Conservation (phyloP, 1,140 invertebrate genomes). For the Drosophila elegans region DNA sequence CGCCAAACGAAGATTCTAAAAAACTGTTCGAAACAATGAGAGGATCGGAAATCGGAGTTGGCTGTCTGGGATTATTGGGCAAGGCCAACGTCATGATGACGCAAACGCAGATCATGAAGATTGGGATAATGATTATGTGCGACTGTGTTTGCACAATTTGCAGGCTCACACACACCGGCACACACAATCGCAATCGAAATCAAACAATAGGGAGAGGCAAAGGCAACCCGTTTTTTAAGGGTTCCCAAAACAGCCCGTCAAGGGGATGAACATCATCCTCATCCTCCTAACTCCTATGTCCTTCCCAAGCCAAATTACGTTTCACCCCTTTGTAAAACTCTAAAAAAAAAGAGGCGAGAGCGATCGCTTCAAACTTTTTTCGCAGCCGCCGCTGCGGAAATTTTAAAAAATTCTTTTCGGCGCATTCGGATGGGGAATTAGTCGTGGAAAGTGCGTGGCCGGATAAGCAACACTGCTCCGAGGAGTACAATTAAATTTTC, state of each 20-base stretch:
- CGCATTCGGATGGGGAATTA: conserved; percentile 55
- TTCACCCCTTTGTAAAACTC: conserved; percentile 76
- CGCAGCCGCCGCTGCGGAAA: conserved; percentile 49
- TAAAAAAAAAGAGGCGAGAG: conserved; percentile 65
- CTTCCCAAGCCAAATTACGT: conserved; percentile 64
- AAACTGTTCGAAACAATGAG: conserved; percentile 16
- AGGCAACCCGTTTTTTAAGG: conserved; percentile 63
- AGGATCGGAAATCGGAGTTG: conserved; percentile 32
- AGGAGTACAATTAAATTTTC: conserved; percentile 9
- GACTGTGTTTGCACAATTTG: conserved; percentile 49
- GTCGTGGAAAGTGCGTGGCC: conserved; percentile 73
- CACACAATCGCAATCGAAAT: conserved; percentile 21
- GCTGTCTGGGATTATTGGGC: conserved; percentile 66
- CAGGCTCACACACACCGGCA: conserved; percentile 27
- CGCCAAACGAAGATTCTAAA: conserved; percentile 59
- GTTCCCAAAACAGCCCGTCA: conserved; percentile 49
- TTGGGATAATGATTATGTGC: conserved; percentile 38
- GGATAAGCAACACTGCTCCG: conserved; percentile 52
- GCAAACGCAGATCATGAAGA: conserved; percentile 37
- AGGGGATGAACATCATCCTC: conserved; percentile 63
- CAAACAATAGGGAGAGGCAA: conserved; percentile 62
- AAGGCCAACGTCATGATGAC: conserved; percentile 70
- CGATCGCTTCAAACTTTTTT: conserved; percentile 65
- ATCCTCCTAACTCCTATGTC: conserved; percentile 18
- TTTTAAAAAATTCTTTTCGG: conserved; percentile 60